phyloP scores from a whole-genome alignment of 92 coral and sea anemone species.

The Anthopleura xanthogrammica region DNA sequence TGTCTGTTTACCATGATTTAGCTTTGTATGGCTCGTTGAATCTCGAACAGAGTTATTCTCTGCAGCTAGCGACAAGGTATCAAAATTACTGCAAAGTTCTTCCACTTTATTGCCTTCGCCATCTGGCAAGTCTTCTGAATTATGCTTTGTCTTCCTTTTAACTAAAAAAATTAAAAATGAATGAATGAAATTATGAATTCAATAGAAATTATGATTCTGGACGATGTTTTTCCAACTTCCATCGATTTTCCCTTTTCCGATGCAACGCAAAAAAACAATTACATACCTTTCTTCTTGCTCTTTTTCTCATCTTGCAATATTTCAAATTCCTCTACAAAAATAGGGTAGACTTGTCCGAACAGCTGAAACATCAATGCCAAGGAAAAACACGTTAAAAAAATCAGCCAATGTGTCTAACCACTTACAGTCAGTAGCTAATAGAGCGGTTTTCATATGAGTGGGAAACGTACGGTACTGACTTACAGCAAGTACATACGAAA shows the following conservation, averaged over 20 bases:
- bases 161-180: neutral
- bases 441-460: no score
- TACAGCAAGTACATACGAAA: no score
- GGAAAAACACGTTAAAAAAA: no score
- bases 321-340: slow-evolving; percentile 62
- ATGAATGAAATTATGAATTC: neutral
- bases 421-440: no score
- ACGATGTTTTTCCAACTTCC: no score
- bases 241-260: neutral
- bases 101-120: neutral
- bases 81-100: slow-evolving; percentile 6
- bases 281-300: slow-evolving; percentile 31
- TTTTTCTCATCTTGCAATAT: slow-evolving; percentile 26
- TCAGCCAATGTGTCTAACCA: no score
- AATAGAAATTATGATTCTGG: no score
- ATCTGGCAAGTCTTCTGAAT: neutral
- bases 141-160: neutral
- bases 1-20: neutral
- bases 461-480: no score
- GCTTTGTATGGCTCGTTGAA: neutral
- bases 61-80: slow-evolving; percentile 5
- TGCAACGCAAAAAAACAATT: neutral
- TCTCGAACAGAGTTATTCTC: neutral
- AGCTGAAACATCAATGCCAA: slow-evolving; percentile 36
- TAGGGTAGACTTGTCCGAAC: slow-evolving; percentile 59